A percentile compares a stretch with the other conserved stretches of the same genome.
Conservation (phyloP, 2,797 vertebrate genomes). For the Sebastes reedi region DNA sequence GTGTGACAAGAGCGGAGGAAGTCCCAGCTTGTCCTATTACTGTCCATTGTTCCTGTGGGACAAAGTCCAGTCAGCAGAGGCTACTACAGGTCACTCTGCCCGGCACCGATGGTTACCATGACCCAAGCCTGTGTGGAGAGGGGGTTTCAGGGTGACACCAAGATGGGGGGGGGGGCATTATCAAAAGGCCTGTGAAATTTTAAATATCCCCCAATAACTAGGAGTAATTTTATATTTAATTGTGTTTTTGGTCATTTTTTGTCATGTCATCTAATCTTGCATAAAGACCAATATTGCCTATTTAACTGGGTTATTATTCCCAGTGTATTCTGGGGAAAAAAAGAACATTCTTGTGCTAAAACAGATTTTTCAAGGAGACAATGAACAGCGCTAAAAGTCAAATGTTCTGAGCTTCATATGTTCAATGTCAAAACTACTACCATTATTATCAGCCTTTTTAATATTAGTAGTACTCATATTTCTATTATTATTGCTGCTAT, state of each 20-base stretch:
- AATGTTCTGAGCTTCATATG: background rate
- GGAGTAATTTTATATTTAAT: too few relatives aligned
- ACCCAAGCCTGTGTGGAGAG: background rate
- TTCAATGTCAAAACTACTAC: too few relatives aligned
- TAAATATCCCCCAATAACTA: background rate
- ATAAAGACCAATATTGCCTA: background rate
- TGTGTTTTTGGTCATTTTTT: too few relatives aligned
- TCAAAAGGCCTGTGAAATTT: background rate
- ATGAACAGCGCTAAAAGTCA: background rate
- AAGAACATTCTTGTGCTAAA: background rate
- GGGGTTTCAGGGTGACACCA: background rate
- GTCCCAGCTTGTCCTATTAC: conserved; percentile 35
- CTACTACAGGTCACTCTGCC: conserved; percentile 58
- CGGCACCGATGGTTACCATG: background rate
- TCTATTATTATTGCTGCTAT: too few relatives aligned
- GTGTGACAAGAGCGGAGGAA: conserved; percentile 21
- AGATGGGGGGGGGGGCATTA: background rate
- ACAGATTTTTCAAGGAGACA: background rate
- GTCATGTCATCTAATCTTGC: background rate
- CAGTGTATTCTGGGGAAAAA: background rate
- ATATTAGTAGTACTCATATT: too few relatives aligned
- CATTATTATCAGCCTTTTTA: too few relatives aligned
- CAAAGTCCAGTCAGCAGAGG: conserved; percentile 39
- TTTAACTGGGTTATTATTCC: background rate
- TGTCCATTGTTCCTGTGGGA: conserved; percentile 45